Evolutionary conservation across 2,797 vertebrate genomes (phyloP).

Genomic region (Leptodactylus fallax): DNA sequence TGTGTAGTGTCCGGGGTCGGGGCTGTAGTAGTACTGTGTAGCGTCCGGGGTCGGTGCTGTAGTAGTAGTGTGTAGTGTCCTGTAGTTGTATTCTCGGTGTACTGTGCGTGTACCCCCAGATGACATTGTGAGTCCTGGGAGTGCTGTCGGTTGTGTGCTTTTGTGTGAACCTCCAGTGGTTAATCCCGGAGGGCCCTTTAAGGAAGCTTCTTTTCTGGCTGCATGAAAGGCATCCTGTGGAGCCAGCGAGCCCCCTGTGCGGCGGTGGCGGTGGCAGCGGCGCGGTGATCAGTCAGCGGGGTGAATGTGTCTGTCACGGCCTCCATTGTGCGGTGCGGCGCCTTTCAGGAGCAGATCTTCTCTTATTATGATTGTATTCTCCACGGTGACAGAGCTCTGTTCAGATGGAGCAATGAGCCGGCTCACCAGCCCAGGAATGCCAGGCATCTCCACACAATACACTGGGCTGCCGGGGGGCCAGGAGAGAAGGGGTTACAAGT

Average conservation of each 20-base stretch:
- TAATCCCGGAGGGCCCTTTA: slow-evolving; percentile 43
- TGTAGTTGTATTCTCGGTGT: no score
- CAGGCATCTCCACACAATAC: slow-evolving; percentile 10
- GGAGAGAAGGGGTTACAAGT: no score
- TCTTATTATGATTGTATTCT: slow-evolving; percentile 38
- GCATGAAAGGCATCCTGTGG: slow-evolving; percentile 5
- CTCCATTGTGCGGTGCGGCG: slow-evolving; percentile 18
- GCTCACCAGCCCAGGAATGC: neutral
- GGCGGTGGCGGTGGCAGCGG: no score
- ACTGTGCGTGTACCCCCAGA: no score
- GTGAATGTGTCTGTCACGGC: slow-evolving; percentile 51
- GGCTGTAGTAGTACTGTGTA: no score
- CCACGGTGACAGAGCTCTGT: neutral
- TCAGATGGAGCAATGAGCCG: slow-evolving; percentile 16
- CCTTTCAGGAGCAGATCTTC: slow-evolving; percentile 11
- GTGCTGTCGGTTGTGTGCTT: neutral
- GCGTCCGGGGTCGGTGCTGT: no score
- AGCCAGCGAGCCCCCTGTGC: neutral
- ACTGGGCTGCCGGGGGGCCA: no score
- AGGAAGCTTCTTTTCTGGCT: slow-evolving; percentile 1
- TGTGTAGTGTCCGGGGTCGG: no score
- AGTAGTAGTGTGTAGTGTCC: no score
- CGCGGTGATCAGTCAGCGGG: slow-evolving; percentile 53
- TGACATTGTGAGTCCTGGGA: neutral
- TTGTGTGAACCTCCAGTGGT: slow-evolving; percentile 14